phyloP scores from a whole-genome alignment of 2,113 vertebrate species.

The Orycteropus afer region DNA sequence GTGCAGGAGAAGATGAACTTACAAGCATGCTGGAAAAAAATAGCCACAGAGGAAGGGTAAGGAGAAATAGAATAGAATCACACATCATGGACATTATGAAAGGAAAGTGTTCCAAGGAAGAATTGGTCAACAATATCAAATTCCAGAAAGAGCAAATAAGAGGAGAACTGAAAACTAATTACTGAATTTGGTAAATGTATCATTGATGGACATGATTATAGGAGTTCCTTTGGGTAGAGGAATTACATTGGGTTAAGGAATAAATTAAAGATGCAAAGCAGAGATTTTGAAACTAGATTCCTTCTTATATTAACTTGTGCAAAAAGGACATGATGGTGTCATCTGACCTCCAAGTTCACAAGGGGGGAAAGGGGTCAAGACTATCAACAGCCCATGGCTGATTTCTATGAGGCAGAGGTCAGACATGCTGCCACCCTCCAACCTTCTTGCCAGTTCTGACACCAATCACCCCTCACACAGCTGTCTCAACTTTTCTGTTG shows the following conservation, averaged over 20 bases:
- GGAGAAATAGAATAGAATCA: not conserved
- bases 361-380: too few relatives aligned
- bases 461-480: too few relatives aligned
- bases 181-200: not conserved
- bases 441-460: too few relatives aligned
- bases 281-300: not conserved
- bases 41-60: not conserved
- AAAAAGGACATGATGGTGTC: too few relatives aligned
- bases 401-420: too few relatives aligned
- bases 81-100: not conserved
- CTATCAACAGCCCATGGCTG: too few relatives aligned
- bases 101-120: not conserved
- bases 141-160: not conserved
- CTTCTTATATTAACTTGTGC: not conserved
- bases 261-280: not conserved
- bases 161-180: not conserved
- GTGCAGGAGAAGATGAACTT: not conserved
- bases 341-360: too few relatives aligned
- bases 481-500: too few relatives aligned
- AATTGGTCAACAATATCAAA: not conserved
- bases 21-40: conserved; percentile 16
- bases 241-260: not conserved
- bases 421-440: too few relatives aligned
- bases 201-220: not conserved
- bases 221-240: not conserved